These are phyloP conservation scores for Amiota communis DNA, from an alignment of 2,888 invertebrate genomes.

Conservation along the genomic window DNA sequence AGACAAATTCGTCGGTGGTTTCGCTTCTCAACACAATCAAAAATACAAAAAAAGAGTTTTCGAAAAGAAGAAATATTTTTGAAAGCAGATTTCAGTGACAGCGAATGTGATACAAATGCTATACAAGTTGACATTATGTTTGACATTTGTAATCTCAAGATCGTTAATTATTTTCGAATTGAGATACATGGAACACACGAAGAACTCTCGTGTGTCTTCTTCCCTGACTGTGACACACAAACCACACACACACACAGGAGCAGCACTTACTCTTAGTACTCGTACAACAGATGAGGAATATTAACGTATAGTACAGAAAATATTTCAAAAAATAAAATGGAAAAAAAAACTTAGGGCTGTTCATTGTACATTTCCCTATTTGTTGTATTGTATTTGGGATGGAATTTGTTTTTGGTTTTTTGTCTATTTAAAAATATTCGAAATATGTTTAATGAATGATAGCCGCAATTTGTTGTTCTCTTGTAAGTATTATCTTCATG, in stretches of 20 bases:
- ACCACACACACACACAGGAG: conserved; percentile 62
- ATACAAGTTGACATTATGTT: conserved; percentile 69
- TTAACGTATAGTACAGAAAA: neutral
- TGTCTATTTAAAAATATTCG: conserved; percentile 39
- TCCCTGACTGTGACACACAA: conserved; percentile 21
- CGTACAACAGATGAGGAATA: neutral
- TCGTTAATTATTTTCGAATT: conserved; percentile 72
- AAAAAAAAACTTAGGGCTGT: conserved; percentile 50
- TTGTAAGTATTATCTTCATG: conserved; percentile 61
- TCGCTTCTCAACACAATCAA: conserved; percentile 33
- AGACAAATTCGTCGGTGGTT: conserved; percentile 40
- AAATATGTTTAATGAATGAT: conserved; percentile 56
- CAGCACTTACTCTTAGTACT: conserved; percentile 23
- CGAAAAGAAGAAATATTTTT: neutral
- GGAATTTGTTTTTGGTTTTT: conserved; percentile 31
- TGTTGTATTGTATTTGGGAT: conserved; percentile 18
- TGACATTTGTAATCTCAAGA: conserved; percentile 72
- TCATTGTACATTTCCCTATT: conserved; percentile 28
- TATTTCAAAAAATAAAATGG: conserved; percentile 28
- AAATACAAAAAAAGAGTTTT: conserved; percentile 19
- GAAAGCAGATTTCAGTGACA: conserved; percentile 43
- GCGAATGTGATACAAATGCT: conserved; percentile 51
- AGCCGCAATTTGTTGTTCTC: conserved; percentile 67
- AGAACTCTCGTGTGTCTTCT: conserved; percentile 13
- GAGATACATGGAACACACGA: conserved; percentile 51